Evolutionary conservation across 2,888 invertebrate genomes (phyloP), one percentile per base, ranked within the genome.

Genomic region (Drosophila borealis): DNA sequence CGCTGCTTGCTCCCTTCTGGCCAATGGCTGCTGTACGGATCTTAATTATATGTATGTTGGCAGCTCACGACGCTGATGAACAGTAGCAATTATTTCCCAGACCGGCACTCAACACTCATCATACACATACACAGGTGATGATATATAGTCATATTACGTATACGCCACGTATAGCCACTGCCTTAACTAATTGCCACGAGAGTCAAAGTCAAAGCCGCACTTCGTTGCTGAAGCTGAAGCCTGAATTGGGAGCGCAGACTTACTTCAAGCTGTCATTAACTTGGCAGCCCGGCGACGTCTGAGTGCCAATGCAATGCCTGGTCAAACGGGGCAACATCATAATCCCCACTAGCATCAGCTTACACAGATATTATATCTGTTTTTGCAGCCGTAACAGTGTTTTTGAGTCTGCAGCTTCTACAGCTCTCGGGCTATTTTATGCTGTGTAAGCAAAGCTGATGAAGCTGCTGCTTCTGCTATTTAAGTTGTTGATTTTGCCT

Each of bases 71-170:
- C 53, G 77, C 74, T 78, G 82, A 84, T 78, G 74, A 82, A 77
- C 80, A 80, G 88, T 88, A 83, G 87, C 85, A 89, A 89, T 90
- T 90, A 89, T 82, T 85, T 76, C 78, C 68, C 73, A 68, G 74
- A 59, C 66, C 78, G 86, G 80, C 89, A 86, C 80, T 87, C 88
- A 82, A 68, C 71, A 77, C 75, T 75, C 74, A 76, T 70, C 74
- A 74, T 64, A 65, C 42, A 62, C 59, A 57, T 13, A 37, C n/a
- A 39, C 42, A 51, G 71, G 54, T 44, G 76, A 71, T 82, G 85
- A 83, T 83, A 78, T 86, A 83, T 72, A 76, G 83, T 49, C 86
- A 57, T 70, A 85, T 83, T 81, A 76, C 81, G 79, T 83, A 81
- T 81, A 81, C 84, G 81, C 79, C 76, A 69, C 78, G 78, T 67